Base-by-base conservation (phyloP, 1,140 invertebrate genomes). In the Drosophila auraria region DNA sequence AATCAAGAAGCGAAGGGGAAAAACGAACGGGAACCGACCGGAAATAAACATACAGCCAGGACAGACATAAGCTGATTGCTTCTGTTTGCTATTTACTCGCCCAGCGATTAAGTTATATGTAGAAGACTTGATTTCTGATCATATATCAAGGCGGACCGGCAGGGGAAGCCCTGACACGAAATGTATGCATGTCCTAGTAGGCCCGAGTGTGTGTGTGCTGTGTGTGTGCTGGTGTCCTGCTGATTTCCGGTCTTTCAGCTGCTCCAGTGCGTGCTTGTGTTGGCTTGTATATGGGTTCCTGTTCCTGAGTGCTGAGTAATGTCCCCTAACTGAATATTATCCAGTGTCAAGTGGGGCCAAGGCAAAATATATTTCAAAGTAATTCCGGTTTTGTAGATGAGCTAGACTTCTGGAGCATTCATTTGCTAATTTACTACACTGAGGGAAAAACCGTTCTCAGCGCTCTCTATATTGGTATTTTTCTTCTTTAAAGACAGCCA, bases 191-290 rank as follows among this genome's bases (percentile, higher is more conserved):
- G 33, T 57, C 8, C 17, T 20, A 1, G 30, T 30, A 30, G 5
- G 30, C 30, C 30, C 2, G 33, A 11, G 33, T 11, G 33, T 36
- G 33, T 36, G 33, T 36, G 8, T 33, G 8, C 3, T 47, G 51
- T 15, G 4, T 51, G 25, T 49, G 49, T 72, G 30, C 54, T 73
- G 54, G 62, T 53, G 72, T 76, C 72, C 74, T 76, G 50, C 78
- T 78, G 73, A 68, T 78, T 78, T 78, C 75, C 74, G 77, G 75
- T 51, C 42, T 15, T 42, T 53, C 51, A 64, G 50, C 51, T 45
- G 70, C 40, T 33, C n/a, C 14, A 66, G 40, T 66, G 50, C 50
- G 68, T 30, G 9, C 40, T 30, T 30, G 11, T 40, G 23, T n/a
- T n/a, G 15, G 25, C 14, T 56, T 47, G 15, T 61, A 60, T 71